Evolutionary conservation across 2,113 vertebrate genomes (phyloP).

Genomic region (Bubo bubo): DNA sequence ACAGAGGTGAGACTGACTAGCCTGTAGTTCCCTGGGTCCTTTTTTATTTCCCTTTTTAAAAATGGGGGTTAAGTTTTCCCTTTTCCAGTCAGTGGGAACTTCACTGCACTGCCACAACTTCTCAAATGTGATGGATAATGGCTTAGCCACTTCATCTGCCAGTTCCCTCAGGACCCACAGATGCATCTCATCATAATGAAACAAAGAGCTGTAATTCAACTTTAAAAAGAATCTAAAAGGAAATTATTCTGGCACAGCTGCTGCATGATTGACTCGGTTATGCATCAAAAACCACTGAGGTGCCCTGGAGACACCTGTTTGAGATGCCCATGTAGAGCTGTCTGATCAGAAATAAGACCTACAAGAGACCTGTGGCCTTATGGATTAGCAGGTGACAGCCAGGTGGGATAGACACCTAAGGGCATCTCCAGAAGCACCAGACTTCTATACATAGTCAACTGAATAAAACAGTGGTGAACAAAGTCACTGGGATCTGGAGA

Average conservation of each 20-base stretch:
- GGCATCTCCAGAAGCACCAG: not conserved
- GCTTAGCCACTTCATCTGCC: no score
- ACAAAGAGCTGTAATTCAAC: not conserved
- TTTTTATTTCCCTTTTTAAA: no score
- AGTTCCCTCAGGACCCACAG: no score
- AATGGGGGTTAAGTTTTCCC: no score
- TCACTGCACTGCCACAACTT: no score
- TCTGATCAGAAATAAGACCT: not conserved
- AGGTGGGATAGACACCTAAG: no score
- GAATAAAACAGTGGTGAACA: not conserved
- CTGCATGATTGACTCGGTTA: not conserved
- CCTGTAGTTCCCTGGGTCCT: no score
- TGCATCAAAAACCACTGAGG: not conserved
- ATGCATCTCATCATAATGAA: not conserved
- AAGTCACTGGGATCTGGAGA: not conserved
- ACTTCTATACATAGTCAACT: not conserved
- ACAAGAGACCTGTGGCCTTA: not conserved
- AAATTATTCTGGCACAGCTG: not conserved
- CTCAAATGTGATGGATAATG: no score
- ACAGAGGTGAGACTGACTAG: no score
- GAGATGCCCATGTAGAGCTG: not conserved
- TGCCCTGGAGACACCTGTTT: not conserved
- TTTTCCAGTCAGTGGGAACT: no score
- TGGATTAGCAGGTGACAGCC: not conserved
- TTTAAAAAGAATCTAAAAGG: not conserved